Evolutionary conservation across 1,140 invertebrate genomes (phyloP).

Genomic region (Ceratina japonica): DNA sequence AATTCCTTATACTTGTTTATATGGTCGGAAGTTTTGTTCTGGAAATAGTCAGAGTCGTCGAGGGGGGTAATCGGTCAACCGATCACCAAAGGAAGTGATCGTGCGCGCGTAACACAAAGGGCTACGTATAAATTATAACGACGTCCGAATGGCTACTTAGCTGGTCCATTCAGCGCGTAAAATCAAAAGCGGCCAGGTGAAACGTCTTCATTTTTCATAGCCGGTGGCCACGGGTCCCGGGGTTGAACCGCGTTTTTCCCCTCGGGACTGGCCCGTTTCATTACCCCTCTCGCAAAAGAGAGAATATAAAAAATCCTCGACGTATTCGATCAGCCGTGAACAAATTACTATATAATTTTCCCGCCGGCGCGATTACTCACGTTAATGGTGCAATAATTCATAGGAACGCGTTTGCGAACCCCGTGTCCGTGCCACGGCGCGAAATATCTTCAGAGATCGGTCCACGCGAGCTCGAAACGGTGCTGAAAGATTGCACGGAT

Average conservation of each 20-base stretch:
- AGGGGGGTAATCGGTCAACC: not conserved
- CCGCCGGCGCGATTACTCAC: slow-evolving; percentile 45
- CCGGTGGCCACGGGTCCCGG: not conserved
- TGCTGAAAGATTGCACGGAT: slow-evolving; percentile 14
- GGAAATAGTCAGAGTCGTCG: not conserved
- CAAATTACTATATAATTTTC: slow-evolving; percentile 53
- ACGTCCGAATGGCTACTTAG: slow-evolving; percentile 26
- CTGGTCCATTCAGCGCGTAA: slow-evolving; percentile 32
- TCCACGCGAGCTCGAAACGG: slow-evolving; percentile 11
- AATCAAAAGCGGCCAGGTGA: slow-evolving; percentile 47
- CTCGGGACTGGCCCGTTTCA: slow-evolving; percentile 24
- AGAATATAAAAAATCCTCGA: slow-evolving; percentile 41
- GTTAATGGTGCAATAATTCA: slow-evolving; percentile 51
- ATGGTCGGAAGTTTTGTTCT: too few species aligned
- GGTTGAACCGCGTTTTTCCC: slow-evolving; percentile 11
- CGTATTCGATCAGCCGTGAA: slow-evolving; percentile 49
- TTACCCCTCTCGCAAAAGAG: slow-evolving; percentile 40
- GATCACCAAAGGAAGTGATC: slow-evolving; percentile 4
- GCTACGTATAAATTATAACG: slow-evolving; percentile 36
- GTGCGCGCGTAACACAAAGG: slow-evolving; percentile 7
- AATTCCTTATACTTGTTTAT: too few species aligned
- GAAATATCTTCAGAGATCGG: slow-evolving; percentile 38
- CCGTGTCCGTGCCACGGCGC: not conserved
- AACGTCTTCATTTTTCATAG: slow-evolving; percentile 51
- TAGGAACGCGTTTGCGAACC: slow-evolving; percentile 42